phyloP scores from a whole-genome alignment of 2,797 vertebrate species.

The Acomys russatus region DNA sequence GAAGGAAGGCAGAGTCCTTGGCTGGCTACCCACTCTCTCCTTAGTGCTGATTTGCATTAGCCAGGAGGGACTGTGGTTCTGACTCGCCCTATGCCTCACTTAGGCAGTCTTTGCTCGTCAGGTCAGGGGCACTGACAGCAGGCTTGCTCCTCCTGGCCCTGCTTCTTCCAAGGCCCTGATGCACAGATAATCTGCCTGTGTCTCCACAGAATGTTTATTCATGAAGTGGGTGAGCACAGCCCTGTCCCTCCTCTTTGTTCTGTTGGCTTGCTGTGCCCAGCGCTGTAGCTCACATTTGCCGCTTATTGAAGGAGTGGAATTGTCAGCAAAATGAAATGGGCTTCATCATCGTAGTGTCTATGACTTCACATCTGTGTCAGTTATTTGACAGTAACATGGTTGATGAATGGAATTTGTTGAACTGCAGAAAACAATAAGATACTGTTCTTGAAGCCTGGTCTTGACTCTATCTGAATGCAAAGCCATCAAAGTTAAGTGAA shows the following conservation, averaged over 20 bases:
- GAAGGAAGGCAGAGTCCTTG: neutral
- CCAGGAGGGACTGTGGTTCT: neutral
- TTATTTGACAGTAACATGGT: constrained; percentile 11
- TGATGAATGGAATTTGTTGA: constrained; percentile 36
- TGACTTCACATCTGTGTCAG: neutral
- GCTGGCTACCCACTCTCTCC: neutral
- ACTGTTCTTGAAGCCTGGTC: neutral
- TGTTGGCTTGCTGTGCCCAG: neutral
- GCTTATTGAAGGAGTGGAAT: neutral
- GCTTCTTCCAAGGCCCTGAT: neutral
- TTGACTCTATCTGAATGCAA: neutral
- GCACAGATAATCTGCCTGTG: neutral
- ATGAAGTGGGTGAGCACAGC: neutral
- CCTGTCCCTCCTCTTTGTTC: neutral
- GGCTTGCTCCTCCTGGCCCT: neutral
- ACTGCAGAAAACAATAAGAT: neutral
- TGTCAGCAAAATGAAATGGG: neutral
- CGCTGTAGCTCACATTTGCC: neutral
- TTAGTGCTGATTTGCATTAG: neutral
- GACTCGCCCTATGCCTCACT: neutral
- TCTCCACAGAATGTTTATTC: neutral
- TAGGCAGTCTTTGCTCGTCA: neutral
- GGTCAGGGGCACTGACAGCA: neutral
- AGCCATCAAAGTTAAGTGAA: neutral
- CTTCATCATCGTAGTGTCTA: neutral